Base-by-base conservation (phyloP, 2,888 invertebrate species). In the Philaethria dido region DNA sequence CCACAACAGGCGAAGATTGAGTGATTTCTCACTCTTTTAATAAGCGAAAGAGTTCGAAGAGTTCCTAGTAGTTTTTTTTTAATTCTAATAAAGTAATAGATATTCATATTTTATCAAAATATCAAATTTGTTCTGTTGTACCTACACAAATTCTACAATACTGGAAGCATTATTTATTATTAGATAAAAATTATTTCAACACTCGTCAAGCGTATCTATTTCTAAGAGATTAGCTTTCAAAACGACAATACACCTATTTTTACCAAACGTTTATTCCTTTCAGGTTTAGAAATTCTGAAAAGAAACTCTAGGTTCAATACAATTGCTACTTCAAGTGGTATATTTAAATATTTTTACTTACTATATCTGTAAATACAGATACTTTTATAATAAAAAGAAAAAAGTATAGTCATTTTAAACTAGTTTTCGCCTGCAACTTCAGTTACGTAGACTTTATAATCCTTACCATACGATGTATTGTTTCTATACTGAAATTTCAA, bases 181-280 rank as follows among this genome's bases (percentile, higher is more conserved):
- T 13, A 42, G 0, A 25, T n/a, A n/a, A 57, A 57, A 22, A n/a
- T 3, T 57, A 20, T 57, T 8, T 8, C 0, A 22, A n/a, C 22
- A 39, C 4, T 39, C 39, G 36, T 42, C 25, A 42, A 57, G 22
- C 25, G n/a, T 42, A 57, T 42, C 57, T 42, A 36, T 55, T 57
- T 57, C 22, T 42, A 39, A 9, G n/a, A 57, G 57, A 42, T 57
- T 57, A 57, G 42, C n/a, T 25, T 57, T 13, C 16, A 11, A n/a
- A 16, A 5, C 9, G n/a, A 57, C 20, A 9, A 20, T 57, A 57
- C 8, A 9, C 55, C 8, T n/a, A 20, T 39, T 39, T n/a, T 39
- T 57, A 22, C n/a, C 22, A 20, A 9, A 14, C 9, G 9, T 57
- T 57, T 57, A 57, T 25, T 39, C 13, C 11, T 11, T 42, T 20